Evolutionary conservation across 2,113 vertebrate species (phyloP).

Genomic region (Mohoua ochrocephala): DNA sequence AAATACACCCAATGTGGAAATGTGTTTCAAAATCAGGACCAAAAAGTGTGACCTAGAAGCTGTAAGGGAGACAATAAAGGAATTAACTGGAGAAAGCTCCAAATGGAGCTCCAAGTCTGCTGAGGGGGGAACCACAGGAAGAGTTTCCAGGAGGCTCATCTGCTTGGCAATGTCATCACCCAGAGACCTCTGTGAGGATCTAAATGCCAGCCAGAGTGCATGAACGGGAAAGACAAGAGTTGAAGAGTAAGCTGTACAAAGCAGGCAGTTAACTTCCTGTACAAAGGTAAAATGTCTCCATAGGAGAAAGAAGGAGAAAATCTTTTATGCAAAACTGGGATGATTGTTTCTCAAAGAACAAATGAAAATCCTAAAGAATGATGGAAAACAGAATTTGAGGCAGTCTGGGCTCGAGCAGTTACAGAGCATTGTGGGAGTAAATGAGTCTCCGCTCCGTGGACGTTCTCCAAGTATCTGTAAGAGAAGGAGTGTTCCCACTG

Average conservation of each 20-base stretch:
- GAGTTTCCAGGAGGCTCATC: background rate
- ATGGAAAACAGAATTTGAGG: background rate
- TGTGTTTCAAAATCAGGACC: background rate
- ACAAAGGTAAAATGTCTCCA: background rate
- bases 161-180: background rate
- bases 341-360: background rate
- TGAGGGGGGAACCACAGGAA: background rate
- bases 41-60: background rate
- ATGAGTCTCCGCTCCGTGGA: fast-evolving
- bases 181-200: background rate
- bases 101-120: background rate
- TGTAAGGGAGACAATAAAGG: background rate
- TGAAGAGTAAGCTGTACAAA: background rate
- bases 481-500: background rate
- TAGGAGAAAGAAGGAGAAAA: background rate
- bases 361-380: background rate
- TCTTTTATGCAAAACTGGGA: background rate
- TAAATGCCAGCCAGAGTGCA: background rate
- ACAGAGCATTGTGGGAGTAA: background rate
- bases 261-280: fast-evolving
- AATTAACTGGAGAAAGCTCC: background rate
- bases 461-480: background rate
- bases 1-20: background rate
- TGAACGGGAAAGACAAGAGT: background rate
- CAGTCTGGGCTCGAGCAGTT: background rate